Evolutionary conservation across 2,113 vertebrate species (phyloP).

Genomic region (Alethe castanea): DNA sequence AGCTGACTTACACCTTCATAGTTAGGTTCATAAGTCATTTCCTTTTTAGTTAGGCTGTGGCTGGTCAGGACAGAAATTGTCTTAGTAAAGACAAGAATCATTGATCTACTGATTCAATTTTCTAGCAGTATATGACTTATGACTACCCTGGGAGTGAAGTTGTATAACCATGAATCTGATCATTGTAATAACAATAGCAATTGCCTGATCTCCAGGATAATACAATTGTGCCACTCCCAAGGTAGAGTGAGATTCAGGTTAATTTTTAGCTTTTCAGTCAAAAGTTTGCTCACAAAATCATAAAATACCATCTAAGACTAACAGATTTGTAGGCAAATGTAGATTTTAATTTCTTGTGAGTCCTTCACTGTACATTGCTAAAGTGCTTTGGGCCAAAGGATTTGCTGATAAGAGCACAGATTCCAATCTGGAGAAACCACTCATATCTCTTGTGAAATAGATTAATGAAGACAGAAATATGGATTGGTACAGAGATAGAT

Average conservation of each 20-base stretch:
- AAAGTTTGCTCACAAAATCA: neutral
- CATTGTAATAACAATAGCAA: neutral
- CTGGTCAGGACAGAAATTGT: neutral
- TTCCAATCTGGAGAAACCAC: neutral
- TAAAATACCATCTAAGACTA: neutral
- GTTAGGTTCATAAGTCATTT: neutral
- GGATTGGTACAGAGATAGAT: neutral
- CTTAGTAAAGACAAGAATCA: neutral
- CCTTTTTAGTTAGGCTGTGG: neutral
- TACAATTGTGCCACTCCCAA: neutral
- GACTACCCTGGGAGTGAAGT: neutral
- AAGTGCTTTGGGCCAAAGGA: neutral
- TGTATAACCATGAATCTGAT: neutral
- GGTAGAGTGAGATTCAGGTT: neutral
- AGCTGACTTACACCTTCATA: neutral
- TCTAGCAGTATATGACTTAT: neutral
- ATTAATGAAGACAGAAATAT: neutral
- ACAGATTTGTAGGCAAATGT: neutral
- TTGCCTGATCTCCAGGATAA: neutral
- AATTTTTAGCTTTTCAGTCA: neutral
- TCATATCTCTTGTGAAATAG: neutral
- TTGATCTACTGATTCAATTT: neutral
- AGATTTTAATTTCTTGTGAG: neutral
- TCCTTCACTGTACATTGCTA: neutral
- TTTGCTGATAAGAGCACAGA: neutral